Percentiles rank a stretch among this genome's conserved stretches.
Evolutionary conservation across 2,113 vertebrate species (phyloP).

Genomic region (Numida meleagris): DNA sequence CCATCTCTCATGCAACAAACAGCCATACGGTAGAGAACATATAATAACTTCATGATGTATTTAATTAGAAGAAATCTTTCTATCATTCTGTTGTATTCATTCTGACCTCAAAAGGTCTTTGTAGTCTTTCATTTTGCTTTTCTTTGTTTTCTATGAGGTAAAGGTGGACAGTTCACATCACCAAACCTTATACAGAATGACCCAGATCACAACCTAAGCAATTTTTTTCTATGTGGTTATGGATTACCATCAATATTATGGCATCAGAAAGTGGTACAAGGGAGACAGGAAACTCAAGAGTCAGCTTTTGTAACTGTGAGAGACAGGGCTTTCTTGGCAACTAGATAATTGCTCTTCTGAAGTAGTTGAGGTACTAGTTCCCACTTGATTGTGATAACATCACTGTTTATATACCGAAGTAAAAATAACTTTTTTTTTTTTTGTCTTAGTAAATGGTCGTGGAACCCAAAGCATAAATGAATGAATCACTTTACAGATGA

Average conservation of each 20-base stretch:
- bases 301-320: background rate
- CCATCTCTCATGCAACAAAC: constrained; percentile 32
- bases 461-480: background rate
- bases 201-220: background rate
- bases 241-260: background rate
- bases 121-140: background rate
- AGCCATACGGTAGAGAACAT: constrained; percentile 17
- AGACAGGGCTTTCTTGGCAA: background rate
- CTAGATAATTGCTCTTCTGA: background rate
- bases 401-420: background rate
- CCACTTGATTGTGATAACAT: background rate
- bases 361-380: background rate
- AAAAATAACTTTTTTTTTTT: background rate
- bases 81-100: background rate
- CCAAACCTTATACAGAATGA: background rate
- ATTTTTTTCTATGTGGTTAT: background rate
- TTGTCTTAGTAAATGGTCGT: background rate
- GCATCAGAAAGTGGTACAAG: background rate
- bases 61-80: constrained; percentile 20
- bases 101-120: background rate
- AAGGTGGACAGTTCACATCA: background rate
- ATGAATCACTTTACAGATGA: background rate
- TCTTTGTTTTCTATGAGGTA: background rate
- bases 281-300: background rate
- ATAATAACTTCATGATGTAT: background rate